Percentiles rank a stretch among this genome's conserved stretches.
phyloP scores from a whole-genome alignment of 1,140 invertebrate genomes.

The Adelges cooleyi region DNA sequence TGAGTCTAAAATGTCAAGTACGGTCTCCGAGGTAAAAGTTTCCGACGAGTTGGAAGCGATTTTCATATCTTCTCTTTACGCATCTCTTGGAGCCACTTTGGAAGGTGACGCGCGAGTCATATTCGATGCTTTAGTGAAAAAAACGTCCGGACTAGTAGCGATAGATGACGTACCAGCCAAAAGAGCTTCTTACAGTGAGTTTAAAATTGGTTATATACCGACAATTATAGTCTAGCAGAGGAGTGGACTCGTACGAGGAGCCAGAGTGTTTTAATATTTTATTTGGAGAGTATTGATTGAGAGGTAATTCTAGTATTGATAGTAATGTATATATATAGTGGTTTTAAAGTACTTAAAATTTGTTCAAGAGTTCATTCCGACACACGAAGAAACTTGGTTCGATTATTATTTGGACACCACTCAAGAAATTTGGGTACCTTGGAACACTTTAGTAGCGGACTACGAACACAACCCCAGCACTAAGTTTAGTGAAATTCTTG shows the following conservation, averaged over 20 bases:
- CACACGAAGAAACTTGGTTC: conserved; percentile 52
- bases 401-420: conserved; percentile 67
- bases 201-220: too few relatives aligned
- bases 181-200: conserved; percentile 8
- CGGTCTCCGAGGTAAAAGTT: conserved; percentile 38
- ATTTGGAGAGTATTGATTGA: too few relatives aligned
- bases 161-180: neutral
- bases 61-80: conserved; percentile 67
- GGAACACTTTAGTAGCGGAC: conserved; percentile 60
- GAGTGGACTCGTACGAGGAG: too few relatives aligned
- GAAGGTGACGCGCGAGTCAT: conserved; percentile 50
- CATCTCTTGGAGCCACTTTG: conserved; percentile 68
- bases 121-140: conserved; percentile 73
- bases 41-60: conserved; percentile 48
- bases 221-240: too few relatives aligned
- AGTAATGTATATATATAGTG: neutral
- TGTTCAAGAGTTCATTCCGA: conserved; percentile 44
- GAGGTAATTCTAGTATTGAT: too few relatives aligned
- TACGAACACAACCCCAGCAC: conserved; percentile 56
- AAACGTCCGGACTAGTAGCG: conserved; percentile 51
- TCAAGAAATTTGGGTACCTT: conserved; percentile 68
- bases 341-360: neutral
- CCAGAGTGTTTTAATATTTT: too few relatives aligned
- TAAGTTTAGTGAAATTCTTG: conserved; percentile 70
- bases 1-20: too few relatives aligned